Conservation (phyloP, 2,113 vertebrate genomes). For the Ciconia stormi region DNA sequence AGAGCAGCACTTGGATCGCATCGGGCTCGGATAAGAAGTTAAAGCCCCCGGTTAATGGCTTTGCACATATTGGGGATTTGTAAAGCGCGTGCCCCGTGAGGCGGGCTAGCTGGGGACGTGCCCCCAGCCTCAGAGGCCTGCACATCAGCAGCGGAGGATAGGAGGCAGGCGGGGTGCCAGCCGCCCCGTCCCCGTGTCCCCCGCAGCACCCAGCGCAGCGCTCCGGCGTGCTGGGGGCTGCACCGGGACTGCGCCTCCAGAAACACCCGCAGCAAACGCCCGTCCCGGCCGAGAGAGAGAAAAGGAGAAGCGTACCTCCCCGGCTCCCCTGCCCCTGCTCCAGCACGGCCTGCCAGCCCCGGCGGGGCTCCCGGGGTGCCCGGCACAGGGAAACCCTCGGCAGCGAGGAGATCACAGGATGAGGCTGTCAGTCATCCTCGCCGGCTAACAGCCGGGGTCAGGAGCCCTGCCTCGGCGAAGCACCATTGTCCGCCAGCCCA, state of each 20-base stretch:
- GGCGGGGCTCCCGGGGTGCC: background rate
- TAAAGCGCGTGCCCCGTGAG: rapidly evolving
- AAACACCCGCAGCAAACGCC: background rate
- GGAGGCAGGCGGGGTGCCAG: background rate
- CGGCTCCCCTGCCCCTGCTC: background rate
- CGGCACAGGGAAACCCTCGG: conserved; percentile 32
- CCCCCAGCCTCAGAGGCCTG: background rate
- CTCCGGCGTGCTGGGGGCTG: background rate
- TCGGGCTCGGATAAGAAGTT: background rate
- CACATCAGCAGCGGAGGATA: background rate
- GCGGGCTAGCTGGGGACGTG: background rate
- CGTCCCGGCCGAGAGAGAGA: background rate
- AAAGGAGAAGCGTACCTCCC: background rate
- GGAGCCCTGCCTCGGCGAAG: conserved; percentile 7
- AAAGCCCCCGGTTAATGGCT: background rate
- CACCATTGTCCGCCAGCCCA: background rate
- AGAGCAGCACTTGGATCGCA: background rate
- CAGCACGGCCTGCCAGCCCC: conserved; percentile 18
- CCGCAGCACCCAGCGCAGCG: background rate
- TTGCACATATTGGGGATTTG: rapidly evolving
- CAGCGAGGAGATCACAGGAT: background rate
- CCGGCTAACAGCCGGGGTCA: background rate
- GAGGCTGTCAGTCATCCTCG: conserved; percentile 43
- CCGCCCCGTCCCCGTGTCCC: background rate
- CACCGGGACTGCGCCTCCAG: background rate